Conservation (phyloP, 1,140 invertebrate genomes). For the Zaprionus africanus region DNA sequence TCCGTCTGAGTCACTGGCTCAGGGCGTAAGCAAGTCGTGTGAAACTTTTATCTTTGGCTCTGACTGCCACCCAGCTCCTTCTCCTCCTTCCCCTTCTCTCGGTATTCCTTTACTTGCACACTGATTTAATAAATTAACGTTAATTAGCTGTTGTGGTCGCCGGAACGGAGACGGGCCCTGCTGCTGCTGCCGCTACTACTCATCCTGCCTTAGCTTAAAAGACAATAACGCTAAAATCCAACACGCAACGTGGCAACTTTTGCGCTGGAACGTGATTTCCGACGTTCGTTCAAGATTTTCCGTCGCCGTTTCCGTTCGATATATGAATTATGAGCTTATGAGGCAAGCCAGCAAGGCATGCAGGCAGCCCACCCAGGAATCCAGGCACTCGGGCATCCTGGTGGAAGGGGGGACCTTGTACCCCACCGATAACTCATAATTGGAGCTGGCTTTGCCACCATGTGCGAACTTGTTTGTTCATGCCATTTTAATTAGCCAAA, state of each 20-base stretch:
- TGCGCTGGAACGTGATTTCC: slow-evolving; percentile 72
- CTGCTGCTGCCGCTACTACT: slow-evolving; percentile 4
- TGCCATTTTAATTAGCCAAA: slow-evolving; percentile 76
- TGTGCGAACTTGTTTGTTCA: slow-evolving; percentile 59
- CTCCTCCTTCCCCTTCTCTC: neutral
- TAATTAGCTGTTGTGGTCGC: slow-evolving; percentile 83
- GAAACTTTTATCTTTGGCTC: slow-evolving; percentile 76
- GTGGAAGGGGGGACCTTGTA: slow-evolving; percentile 49
- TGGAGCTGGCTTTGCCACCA: slow-evolving; percentile 32
- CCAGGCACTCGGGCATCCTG: neutral
- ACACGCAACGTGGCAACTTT: slow-evolving; percentile 73
- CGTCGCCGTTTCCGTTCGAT: slow-evolving; percentile 54
- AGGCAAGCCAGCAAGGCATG: slow-evolving; percentile 15
- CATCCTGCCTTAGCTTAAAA: slow-evolving; percentile 75
- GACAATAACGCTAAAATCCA: slow-evolving; percentile 76
- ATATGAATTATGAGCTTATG: slow-evolving; percentile 73
- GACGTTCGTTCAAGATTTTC: slow-evolving; percentile 64
- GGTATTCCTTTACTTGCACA: slow-evolving; percentile 79
- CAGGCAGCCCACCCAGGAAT: slow-evolving; percentile 1
- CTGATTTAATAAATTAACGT: slow-evolving; percentile 84
- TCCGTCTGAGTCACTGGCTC: slow-evolving; percentile 23
- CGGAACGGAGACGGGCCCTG: slow-evolving; percentile 4
- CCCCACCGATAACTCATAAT: slow-evolving; percentile 61
- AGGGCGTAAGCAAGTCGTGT: slow-evolving; percentile 59
- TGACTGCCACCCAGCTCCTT: slow-evolving; percentile 22